Evolutionary conservation across 2,113 vertebrate genomes (phyloP).

Genomic region (Okapia johnstoni): DNA sequence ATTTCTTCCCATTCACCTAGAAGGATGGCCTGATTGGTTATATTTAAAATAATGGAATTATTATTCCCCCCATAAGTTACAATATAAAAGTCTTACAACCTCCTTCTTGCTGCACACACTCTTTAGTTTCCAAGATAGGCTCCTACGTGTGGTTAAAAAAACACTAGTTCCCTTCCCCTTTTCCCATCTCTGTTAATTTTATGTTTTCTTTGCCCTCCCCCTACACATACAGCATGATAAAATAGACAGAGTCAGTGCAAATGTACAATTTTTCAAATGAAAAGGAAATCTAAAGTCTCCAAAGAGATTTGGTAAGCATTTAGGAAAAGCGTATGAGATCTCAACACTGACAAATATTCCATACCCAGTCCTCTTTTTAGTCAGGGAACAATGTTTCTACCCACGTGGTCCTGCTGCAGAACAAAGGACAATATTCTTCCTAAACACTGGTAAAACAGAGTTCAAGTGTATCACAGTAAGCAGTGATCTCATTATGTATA

Average conservation of each 20-base stretch:
- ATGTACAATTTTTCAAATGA: slow-evolving; percentile 80
- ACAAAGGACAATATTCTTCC: background rate
- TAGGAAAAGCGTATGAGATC: slow-evolving; percentile 87
- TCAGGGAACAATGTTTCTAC: slow-evolving; percentile 80
- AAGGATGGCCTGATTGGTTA: background rate
- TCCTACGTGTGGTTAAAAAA: background rate
- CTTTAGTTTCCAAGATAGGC: background rate
- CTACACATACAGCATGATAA: slow-evolving; percentile 82
- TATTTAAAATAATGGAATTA: background rate
- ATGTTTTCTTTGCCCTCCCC: slow-evolving; percentile 78
- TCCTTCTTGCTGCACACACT: background rate
- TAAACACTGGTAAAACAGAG: slow-evolving; percentile 61
- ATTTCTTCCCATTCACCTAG: background rate
- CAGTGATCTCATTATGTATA: background rate
- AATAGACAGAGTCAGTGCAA: slow-evolving; percentile 87
- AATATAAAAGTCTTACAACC: background rate
- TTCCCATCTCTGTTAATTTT: background rate
- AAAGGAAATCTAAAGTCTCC: slow-evolving; percentile 87
- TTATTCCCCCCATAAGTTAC: background rate
- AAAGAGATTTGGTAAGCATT: slow-evolving; percentile 84
- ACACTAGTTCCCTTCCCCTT: background rate
- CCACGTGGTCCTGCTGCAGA: background rate
- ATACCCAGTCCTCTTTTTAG: slow-evolving; percentile 84
- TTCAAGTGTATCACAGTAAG: background rate
- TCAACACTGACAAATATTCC: slow-evolving; percentile 85